Percentiles rank a stretch among this genome's conserved stretches.
phyloP scores from a whole-genome alignment of 92 coral and sea anemone genomes.

The Galaxea fascicularis region DNA sequence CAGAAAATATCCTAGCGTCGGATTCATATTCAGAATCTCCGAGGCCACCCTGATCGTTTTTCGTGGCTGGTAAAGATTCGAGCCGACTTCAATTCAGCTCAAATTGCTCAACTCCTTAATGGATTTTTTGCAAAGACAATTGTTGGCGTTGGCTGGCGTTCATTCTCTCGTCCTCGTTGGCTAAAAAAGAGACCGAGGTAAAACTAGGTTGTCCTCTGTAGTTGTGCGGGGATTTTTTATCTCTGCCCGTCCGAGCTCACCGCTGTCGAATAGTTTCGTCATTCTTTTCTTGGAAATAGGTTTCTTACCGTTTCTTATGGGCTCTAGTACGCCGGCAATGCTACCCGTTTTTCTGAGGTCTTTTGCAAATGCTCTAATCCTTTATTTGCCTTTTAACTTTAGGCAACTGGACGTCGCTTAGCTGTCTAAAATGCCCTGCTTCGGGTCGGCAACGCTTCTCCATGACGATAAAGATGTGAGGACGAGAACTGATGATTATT shows the following conservation, averaged over 20 bases:
- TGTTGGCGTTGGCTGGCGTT: constrained; percentile 36
- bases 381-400: constrained; percentile 24
- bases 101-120: constrained; percentile 6
- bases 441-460: no score
- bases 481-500: no score
- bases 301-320: constrained; percentile 18
- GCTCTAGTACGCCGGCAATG: constrained; percentile 30
- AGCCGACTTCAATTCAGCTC: constrained; percentile 33
- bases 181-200: constrained; percentile 37
- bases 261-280: constrained; percentile 18
- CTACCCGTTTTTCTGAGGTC: constrained; percentile 25
- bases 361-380: constrained; percentile 20
- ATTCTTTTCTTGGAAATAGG: constrained; percentile 34
- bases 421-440: no score
- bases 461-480: no score
- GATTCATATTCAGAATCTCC: constrained; percentile 54
- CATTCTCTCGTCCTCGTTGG: constrained; percentile 62
- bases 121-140: constrained; percentile 10
- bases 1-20: constrained; percentile 29
- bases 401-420: no score
- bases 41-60: constrained; percentile 54
- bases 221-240: constrained; percentile 36
- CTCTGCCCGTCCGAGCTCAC: constrained; percentile 35
- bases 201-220: neutral
- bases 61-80: constrained; percentile 30